These are phyloP conservation scores for Tachysurus fulvidraco DNA, from an alignment of 2,113 vertebrate genomes.

Conservation along the genomic window DNA sequence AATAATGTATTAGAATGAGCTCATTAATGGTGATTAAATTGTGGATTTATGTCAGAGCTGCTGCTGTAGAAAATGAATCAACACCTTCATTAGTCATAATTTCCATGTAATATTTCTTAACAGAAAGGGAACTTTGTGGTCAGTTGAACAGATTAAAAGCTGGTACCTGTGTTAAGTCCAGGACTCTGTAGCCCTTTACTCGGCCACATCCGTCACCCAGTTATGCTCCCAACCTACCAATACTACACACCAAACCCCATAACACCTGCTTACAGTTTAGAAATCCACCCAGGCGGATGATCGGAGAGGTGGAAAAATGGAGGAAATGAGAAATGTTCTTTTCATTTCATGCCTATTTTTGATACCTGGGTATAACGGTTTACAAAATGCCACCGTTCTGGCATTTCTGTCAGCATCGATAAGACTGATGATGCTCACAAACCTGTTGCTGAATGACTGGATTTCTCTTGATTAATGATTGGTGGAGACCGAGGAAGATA, in stretches of 20 bases:
- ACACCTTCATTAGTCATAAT: no score
- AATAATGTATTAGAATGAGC: not conserved
- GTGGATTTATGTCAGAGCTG: no score
- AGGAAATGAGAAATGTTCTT: not conserved
- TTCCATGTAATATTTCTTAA: no score
- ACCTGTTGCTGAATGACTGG: not conserved
- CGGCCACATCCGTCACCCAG: not conserved
- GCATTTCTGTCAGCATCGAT: not conserved
- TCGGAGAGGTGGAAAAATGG: no score
- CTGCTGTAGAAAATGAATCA: no score
- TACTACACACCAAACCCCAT: not conserved
- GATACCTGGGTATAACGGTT: not conserved
- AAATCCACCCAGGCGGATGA: not conserved
- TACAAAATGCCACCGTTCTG: not conserved
- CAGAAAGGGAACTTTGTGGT: no score
- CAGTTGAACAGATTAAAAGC: not conserved
- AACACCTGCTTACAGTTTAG: not conserved
- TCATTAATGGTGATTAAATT: not conserved
- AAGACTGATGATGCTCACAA: not conserved
- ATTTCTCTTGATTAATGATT: not conserved
- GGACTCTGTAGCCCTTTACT: not conserved
- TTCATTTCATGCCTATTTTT: not conserved
- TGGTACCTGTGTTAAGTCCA: not conserved
- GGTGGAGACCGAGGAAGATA: not conserved
- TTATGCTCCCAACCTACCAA: not conserved